Evolutionary conservation across 2,888 invertebrate genomes (phyloP).

Genomic region (Sceliomorpha sp.): DNA sequence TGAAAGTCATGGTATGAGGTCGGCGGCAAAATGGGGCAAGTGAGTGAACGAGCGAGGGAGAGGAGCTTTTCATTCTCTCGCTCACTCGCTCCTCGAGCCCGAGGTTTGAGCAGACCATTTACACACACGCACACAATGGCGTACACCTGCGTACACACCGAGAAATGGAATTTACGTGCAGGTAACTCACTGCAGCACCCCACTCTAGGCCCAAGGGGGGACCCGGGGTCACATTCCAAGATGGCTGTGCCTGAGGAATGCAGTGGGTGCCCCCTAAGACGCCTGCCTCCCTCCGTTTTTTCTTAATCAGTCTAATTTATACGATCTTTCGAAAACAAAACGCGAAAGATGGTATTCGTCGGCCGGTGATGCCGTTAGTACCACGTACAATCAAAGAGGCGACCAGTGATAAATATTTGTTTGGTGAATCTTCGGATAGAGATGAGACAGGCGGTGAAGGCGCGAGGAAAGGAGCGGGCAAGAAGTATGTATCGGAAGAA

Average conservation of each 20-base stretch:
- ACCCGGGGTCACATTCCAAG: conserved; percentile 81
- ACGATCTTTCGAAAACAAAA: conserved; percentile 69
- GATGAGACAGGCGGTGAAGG: too few species aligned
- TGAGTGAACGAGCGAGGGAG: conserved; percentile 28
- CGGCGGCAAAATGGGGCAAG: conserved; percentile 48
- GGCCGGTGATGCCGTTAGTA: conserved; percentile 50
- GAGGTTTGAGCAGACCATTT: conserved; percentile 3
- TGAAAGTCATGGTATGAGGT: conserved; percentile 54
- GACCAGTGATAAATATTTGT: too few species aligned
- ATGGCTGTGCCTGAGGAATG: conserved; percentile 81
- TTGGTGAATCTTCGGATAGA: too few species aligned
- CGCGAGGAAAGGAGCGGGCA: conserved; percentile 51
- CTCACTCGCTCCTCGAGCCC: conserved; percentile 19
- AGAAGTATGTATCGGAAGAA: conserved; percentile 57
- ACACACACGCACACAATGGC: conserved; percentile 30
- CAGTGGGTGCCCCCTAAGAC: conserved; percentile 79
- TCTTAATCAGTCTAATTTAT: conserved; percentile 75
- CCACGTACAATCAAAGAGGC: too few species aligned
- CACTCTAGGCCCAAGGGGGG: conserved; percentile 74
- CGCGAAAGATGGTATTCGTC: conserved; percentile 50
- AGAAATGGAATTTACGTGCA: conserved; percentile 54
- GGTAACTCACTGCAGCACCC: conserved; percentile 63
- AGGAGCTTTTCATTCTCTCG: conserved; percentile 8
- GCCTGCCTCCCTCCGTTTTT: conserved; percentile 77
- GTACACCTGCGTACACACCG: conserved; percentile 49